Conservation (phyloP, 2,888 invertebrate genomes). For the Diarsia mendica region DNA sequence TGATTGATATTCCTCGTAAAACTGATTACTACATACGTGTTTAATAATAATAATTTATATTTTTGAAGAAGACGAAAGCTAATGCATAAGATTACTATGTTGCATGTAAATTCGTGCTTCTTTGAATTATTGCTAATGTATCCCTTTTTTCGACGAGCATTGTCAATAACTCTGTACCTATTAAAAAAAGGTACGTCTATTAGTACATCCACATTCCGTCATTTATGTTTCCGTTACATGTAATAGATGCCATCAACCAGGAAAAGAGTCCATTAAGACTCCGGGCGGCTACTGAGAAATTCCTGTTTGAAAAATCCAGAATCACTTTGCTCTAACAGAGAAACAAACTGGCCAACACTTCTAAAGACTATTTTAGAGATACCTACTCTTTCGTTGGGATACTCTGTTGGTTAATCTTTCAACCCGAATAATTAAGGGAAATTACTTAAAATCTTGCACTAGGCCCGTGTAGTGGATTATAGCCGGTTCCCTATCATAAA, state of each 20-base stretch:
- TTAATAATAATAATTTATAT: not conserved
- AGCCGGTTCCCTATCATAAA: too few relatives aligned
- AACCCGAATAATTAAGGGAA: not conserved
- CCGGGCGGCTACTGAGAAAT: not conserved
- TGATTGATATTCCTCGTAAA: constrained; percentile 37
- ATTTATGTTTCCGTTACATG: not conserved
- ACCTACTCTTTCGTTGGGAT: not conserved
- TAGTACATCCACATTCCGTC: not conserved
- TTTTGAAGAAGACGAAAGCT: not conserved
- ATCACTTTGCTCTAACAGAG: not conserved
- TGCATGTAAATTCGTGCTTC: too few relatives aligned
- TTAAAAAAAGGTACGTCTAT: too few relatives aligned
- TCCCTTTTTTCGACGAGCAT: not conserved
- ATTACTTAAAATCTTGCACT: not conserved
- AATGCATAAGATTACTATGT: not conserved
- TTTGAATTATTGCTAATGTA: not conserved
- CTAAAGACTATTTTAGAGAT: too few relatives aligned
- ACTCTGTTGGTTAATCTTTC: not conserved
- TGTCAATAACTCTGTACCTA: too few relatives aligned
- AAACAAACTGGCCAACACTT: not conserved
- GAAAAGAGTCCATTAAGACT: not conserved
- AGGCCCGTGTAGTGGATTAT: too few relatives aligned
- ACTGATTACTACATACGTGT: constrained; percentile 9
- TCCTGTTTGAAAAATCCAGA: not conserved
- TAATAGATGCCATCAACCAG: not conserved